Percentiles rank a stretch among this genome's conserved stretches.
Conservation (phyloP, 2,797 vertebrate genomes). For the Adelosebastes latens region DNA sequence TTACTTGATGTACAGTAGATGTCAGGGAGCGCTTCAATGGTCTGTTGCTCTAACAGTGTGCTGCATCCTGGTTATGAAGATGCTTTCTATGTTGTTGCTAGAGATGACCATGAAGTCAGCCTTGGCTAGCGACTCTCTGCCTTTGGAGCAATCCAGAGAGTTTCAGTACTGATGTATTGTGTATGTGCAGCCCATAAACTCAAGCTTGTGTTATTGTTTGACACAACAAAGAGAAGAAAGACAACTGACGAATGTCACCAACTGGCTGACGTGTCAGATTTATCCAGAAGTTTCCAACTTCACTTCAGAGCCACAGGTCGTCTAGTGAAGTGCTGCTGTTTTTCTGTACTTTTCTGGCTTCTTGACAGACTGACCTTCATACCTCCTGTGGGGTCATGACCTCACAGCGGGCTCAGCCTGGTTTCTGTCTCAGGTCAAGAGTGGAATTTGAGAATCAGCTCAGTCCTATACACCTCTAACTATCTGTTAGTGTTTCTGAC, state of each 20-base stretch:
- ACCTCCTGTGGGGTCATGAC: conserved; percentile 10
- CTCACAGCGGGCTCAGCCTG: conserved; percentile 2
- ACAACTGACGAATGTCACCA: not conserved
- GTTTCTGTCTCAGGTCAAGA: conserved; percentile 41
- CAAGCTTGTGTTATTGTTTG: not conserved
- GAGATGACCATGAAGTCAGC: not conserved
- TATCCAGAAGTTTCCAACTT: not conserved
- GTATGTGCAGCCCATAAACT: not conserved
- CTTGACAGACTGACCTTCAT: conserved; percentile 1
- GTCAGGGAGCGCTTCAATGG: no score
- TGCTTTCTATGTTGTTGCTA: not conserved
- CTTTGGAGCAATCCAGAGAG: not conserved
- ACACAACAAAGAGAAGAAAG: not conserved
- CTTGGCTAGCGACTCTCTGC: no score
- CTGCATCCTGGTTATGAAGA: not conserved
- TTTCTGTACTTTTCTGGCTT: not conserved
- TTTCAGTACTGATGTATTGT: not conserved
- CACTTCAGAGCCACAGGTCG: not conserved
- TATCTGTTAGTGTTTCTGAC: conserved; percentile 12
- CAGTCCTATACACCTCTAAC: not conserved
- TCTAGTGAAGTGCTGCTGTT: not conserved
- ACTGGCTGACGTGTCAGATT: not conserved
- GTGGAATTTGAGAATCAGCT: conserved; percentile 29
- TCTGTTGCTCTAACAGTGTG: not conserved
- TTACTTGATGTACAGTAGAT: not conserved